phyloP scores from a whole-genome alignment of 2,797 vertebrate genomes.

The Centropyge bicolor region DNA sequence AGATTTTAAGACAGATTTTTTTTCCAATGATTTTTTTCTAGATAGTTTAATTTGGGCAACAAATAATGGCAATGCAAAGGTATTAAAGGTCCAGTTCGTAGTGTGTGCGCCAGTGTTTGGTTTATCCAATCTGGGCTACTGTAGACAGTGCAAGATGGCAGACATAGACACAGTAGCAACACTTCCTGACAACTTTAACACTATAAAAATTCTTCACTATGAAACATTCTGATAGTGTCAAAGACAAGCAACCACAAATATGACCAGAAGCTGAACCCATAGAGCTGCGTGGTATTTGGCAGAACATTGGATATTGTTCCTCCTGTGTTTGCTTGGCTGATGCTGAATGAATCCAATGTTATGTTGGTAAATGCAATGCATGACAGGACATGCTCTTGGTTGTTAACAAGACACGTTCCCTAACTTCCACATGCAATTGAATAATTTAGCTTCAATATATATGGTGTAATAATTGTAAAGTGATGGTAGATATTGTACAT shows the following conservation, averaged over 20 bases:
- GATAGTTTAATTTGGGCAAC: not conserved
- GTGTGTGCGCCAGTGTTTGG: too few species aligned
- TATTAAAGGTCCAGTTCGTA: not conserved
- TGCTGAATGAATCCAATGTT: not conserved
- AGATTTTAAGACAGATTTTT: too few species aligned
- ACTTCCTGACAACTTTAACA: not conserved
- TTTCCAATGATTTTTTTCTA: not conserved
- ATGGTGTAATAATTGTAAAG: not conserved
- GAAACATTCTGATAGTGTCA: not conserved
- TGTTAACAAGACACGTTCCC: not conserved
- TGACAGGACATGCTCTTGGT: not conserved
- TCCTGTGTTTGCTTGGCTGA: not conserved
- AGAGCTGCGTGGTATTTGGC: not conserved
- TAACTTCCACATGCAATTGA: not conserved
- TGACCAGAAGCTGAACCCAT: not conserved
- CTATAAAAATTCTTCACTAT: not conserved
- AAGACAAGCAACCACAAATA: not conserved
- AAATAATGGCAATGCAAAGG: not conserved
- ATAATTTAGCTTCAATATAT: not conserved
- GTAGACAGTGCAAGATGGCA: too few species aligned
- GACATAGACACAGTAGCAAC: not conserved
- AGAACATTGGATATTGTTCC: not conserved
- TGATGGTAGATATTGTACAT: too few species aligned
- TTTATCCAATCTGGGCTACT: too few species aligned
- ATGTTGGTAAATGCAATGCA: not conserved